Conservation (phyloP, 2,888 invertebrate species). For the Cryptophagus acutangulus region DNA sequence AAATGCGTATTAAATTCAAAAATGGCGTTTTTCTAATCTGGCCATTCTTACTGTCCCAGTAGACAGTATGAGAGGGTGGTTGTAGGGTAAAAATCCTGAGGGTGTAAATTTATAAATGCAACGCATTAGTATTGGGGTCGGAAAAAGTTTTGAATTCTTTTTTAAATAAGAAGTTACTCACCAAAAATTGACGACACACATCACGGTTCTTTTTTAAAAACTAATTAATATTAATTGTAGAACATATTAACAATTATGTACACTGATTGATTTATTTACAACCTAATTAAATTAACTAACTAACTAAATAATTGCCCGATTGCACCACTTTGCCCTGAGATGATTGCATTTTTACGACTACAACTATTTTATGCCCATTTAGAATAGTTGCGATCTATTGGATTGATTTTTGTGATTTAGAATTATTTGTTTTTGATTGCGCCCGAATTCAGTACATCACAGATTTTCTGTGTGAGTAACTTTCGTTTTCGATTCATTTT, state of each 20-base stretch:
- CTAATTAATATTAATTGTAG: no score
- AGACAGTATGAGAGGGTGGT: conserved; percentile 22
- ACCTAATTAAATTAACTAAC: conserved; percentile 7
- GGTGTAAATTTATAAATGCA: conserved; percentile 1
- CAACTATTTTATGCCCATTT: conserved; percentile 7
- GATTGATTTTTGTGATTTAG: conserved; percentile 1
- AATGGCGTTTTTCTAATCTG: conserved; percentile 31
- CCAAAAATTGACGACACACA: background rate
- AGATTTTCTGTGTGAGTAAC: no score
- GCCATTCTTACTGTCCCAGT: conserved; percentile 26
- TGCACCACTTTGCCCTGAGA: conserved; percentile 47
- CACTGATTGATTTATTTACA: conserved; percentile 6
- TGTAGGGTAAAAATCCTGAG: conserved; percentile 22
- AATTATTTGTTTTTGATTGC: no score
- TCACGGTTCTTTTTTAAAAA: background rate
- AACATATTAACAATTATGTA: no score
- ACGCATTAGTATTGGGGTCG: conserved; percentile 1
- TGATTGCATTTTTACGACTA: conserved; percentile 35
- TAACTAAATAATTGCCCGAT: conserved; percentile 38
- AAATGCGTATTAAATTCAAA: conserved; percentile 18
- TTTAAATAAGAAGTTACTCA: background rate
- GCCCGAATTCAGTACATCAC: no score
- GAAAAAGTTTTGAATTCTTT: background rate
- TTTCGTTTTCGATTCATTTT: no score
- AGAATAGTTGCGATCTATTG: conserved; percentile 6